Evolutionary conservation across 1,140 invertebrate species (phyloP).

Genomic region (Cryptotermes secundus): DNA sequence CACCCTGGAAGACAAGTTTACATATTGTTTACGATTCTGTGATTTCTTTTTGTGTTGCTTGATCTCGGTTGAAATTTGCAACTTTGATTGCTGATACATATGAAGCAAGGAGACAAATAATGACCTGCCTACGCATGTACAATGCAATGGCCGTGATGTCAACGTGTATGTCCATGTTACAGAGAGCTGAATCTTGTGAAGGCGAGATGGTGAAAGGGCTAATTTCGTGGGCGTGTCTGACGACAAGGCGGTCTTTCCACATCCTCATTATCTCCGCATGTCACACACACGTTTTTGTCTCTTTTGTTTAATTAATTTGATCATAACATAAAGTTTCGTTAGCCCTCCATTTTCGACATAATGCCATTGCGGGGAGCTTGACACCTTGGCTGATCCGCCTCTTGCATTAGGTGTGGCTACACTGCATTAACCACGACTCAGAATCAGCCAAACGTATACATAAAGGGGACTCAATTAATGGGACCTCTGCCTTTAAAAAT

Average conservation of each 20-base stretch:
- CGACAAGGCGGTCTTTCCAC: background rate
- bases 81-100: background rate
- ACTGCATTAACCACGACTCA: background rate
- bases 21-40: too few species aligned
- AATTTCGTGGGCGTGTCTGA: too few species aligned
- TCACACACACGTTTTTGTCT: background rate
- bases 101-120: too few species aligned
- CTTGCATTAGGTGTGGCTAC: background rate
- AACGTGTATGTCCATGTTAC: too few species aligned
- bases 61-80: background rate
- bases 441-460: background rate
- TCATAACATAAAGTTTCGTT: background rate
- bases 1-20: too few species aligned
- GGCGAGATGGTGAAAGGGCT: too few species aligned
- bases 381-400: background rate
- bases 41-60: background rate
- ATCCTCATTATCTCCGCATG: background rate
- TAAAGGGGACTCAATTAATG: too few species aligned
- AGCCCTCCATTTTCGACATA: background rate
- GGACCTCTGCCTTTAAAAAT: too few species aligned
- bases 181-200: too few species aligned
- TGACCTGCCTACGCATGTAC: background rate
- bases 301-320: slow-evolving; percentile 3
- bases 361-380: background rate
- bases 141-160: background rate